These are phyloP conservation scores for Piaya cayana DNA, from an alignment of 2,113 vertebrate species.

Conservation along the genomic window DNA sequence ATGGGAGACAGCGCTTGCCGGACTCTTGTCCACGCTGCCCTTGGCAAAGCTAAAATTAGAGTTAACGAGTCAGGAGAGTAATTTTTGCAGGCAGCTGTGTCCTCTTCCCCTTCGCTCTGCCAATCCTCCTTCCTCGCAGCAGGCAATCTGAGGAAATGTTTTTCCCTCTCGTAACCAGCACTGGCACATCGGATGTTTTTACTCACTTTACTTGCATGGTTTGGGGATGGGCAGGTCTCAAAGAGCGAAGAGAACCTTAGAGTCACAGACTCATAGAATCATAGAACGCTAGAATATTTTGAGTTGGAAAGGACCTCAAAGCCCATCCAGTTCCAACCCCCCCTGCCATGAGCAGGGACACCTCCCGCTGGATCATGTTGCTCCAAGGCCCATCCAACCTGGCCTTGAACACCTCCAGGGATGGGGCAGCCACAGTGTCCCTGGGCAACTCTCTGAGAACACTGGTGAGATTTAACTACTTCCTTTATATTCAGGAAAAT, in stretches of 20 bases:
- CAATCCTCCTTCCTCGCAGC: background rate
- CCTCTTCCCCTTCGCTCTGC: rapidly evolving
- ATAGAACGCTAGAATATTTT: too few species aligned
- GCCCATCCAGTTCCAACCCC: too few species aligned
- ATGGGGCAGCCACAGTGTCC: too few species aligned
- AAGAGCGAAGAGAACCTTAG: background rate
- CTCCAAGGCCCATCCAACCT: too few species aligned
- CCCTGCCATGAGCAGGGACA: too few species aligned
- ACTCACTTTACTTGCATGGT: rapidly evolving
- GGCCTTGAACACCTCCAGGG: too few species aligned
- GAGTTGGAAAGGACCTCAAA: too few species aligned
- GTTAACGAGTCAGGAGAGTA: rapidly evolving
- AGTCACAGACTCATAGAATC: too few species aligned
- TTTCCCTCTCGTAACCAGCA: rapidly evolving
- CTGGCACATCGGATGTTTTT: rapidly evolving
- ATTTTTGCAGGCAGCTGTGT: rapidly evolving
- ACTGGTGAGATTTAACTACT: background rate
- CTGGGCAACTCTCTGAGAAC: background rate
- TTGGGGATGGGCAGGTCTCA: background rate
- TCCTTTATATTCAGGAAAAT: background rate
- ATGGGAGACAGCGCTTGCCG: rapidly evolving
- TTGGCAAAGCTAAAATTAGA: background rate
- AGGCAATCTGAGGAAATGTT: rapidly evolving
- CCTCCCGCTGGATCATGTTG: too few species aligned
- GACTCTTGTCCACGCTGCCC: too few species aligned